Evolutionary conservation across 2,797 vertebrate species (phyloP).

Genomic region (Bothrops alternatus): DNA sequence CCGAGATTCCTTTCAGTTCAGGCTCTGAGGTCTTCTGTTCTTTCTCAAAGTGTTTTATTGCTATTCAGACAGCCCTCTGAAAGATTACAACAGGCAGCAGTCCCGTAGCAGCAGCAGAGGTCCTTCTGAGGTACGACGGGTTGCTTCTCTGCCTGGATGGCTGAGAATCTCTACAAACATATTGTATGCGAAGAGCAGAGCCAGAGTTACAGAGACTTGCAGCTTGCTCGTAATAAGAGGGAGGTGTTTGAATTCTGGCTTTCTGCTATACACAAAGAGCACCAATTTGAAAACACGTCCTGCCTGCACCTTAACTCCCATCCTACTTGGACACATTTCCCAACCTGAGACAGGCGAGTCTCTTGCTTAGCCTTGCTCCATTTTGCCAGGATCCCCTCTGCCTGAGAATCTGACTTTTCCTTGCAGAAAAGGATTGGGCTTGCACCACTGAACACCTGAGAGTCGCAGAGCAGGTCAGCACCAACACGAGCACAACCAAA

Average conservation of each 20-base stretch:
- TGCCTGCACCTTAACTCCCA: neutral
- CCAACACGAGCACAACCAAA: neutral
- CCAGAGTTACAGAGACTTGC: neutral
- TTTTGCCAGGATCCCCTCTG: neutral
- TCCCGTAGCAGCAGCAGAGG: too few relatives aligned
- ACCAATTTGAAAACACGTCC: neutral
- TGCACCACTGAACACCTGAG: neutral
- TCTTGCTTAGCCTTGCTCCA: neutral
- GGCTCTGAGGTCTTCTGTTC: too few relatives aligned
- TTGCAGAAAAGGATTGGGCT: neutral
- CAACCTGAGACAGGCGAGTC: neutral
- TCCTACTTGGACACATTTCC: neutral
- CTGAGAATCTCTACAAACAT: too few relatives aligned
- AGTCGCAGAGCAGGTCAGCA: neutral
- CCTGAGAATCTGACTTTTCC: neutral
- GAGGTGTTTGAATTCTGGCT: neutral
- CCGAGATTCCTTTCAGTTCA: too few relatives aligned
- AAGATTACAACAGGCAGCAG: too few relatives aligned
- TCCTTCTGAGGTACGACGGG: too few relatives aligned
- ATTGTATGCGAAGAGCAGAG: neutral
- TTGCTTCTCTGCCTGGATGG: too few relatives aligned
- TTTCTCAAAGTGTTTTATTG: too few relatives aligned
- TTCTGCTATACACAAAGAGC: neutral
- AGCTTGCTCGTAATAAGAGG: neutral
- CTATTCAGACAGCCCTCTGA: too few relatives aligned